Evolutionary conservation across 2,113 vertebrate species (phyloP).

Genomic region (Terrapene triunguis): DNA sequence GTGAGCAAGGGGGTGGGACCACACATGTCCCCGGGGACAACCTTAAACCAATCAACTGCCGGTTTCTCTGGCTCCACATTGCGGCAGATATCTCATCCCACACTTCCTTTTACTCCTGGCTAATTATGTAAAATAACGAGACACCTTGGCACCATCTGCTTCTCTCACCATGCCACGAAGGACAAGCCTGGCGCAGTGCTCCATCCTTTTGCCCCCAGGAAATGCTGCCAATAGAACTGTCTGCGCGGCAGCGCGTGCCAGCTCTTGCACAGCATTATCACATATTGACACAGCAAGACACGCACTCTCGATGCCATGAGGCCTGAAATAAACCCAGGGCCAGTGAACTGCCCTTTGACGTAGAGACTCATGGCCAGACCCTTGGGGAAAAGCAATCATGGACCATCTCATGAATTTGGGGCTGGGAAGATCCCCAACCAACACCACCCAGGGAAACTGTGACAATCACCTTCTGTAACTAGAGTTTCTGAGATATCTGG

Average conservation of each 20-base stretch:
- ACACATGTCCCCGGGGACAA: rapidly evolving
- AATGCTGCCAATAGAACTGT: constrained; percentile 3
- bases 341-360: constrained; percentile 29
- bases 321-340: not conserved
- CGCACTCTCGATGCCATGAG: not conserved
- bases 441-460: not conserved
- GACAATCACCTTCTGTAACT: not conserved
- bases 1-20: not conserved
- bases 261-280: not conserved
- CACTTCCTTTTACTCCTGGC: not conserved
- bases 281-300: not conserved
- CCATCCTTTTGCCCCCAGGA: not conserved
- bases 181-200: not conserved
- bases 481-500: constrained; percentile 19
- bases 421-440: not conserved
- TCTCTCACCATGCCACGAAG: rapidly evolving
- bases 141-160: not conserved
- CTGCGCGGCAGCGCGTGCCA: rapidly evolving
- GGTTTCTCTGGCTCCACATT: rapidly evolving
- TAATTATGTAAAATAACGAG: not conserved
- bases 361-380: not conserved
- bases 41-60: not conserved
- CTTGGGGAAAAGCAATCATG: not conserved
- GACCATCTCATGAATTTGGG: not conserved
- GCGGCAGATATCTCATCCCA: not conserved